Percentiles rank a stretch among this genome's conserved stretches.
Conservation (phyloP, 2,113 vertebrate species). For the Tupaia chinensis region DNA sequence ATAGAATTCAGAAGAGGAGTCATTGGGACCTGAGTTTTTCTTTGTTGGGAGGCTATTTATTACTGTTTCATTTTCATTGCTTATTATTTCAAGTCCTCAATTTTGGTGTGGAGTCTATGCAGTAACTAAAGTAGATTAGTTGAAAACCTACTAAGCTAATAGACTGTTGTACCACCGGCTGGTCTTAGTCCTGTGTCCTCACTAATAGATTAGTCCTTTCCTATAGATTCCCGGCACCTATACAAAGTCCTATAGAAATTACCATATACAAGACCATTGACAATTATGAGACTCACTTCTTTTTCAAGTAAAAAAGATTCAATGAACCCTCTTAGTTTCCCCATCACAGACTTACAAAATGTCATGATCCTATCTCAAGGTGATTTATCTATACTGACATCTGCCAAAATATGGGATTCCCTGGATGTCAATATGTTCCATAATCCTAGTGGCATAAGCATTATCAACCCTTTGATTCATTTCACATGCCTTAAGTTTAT, state of each 20-base stretch:
- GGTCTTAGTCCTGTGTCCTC: background rate
- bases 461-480: background rate
- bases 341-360: background rate
- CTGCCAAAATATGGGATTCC: background rate
- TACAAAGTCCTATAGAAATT: background rate
- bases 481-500: background rate
- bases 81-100: fast-evolving
- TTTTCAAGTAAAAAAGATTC: background rate
- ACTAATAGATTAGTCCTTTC: background rate
- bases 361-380: background rate
- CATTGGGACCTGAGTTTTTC: too few species aligned
- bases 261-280: background rate
- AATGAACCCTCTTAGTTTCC: background rate
- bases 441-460: background rate
- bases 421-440: background rate
- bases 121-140: background rate
- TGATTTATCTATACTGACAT: background rate
- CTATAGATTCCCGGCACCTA: background rate
- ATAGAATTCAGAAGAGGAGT: too few species aligned
- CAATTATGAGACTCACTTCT: background rate
- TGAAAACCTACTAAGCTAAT: background rate
- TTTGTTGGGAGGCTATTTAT: too few species aligned
- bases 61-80: too few species aligned
- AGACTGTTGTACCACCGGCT: background rate
- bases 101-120: background rate